A percentile compares a stretch with the other conserved stretches of the same genome.
Evolutionary conservation across 2,888 invertebrate genomes (phyloP).

Genomic region (Lasioglossum figueresi): DNA sequence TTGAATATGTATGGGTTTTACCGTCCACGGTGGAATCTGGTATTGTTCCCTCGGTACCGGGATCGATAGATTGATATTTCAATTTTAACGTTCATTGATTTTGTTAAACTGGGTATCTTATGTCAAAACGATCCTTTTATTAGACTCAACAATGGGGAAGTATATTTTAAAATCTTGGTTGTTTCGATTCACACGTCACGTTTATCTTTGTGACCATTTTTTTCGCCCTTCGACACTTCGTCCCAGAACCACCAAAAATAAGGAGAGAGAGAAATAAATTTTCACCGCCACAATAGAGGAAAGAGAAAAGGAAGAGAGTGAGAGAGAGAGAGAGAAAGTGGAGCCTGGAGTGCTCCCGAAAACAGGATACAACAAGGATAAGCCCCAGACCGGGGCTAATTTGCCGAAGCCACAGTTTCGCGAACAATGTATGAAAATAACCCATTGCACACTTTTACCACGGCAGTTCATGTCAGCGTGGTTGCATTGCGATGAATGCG

Average conservation of each 20-base stretch:
- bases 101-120: too few species aligned
- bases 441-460: constrained; percentile 69
- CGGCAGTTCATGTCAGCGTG: constrained; percentile 69
- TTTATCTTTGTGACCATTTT: neutral
- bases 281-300: neutral
- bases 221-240: neutral
- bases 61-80: too few species aligned
- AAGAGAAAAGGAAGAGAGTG: too few species aligned
- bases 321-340: neutral
- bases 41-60: too few species aligned
- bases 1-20: too few species aligned
- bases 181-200: neutral
- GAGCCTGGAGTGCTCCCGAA: constrained; percentile 3
- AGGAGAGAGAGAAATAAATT: neutral
- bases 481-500: constrained; percentile 78
- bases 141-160: neutral
- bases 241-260: neutral
- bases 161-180: neutral
- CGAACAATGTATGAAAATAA: constrained; percentile 72
- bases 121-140: too few species aligned
- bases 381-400: constrained; percentile 43
- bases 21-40: too few species aligned
- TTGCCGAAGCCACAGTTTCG: constrained; percentile 59
- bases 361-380: constrained; percentile 13
- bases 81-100: too few species aligned